phyloP scores from a whole-genome alignment of 2,888 invertebrate species.

The Dryobota labecula region DNA sequence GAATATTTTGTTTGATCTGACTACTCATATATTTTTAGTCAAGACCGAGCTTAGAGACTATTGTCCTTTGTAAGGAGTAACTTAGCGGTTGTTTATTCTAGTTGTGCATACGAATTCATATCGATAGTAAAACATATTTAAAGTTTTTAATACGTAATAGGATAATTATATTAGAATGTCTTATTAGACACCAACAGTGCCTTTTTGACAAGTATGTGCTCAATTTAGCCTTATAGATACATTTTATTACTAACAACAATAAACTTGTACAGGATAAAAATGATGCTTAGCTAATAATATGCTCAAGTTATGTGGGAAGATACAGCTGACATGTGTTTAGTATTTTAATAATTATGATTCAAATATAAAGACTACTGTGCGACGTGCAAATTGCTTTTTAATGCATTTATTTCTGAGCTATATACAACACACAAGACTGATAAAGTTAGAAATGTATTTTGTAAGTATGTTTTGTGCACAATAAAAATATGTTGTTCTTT shows the following conservation, averaged over 20 bases:
- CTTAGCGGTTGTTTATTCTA: slow-evolving; percentile 47
- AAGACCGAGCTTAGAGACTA: slow-evolving; percentile 35
- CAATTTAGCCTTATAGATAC: slow-evolving; percentile 43
- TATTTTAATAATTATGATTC: slow-evolving; percentile 66
- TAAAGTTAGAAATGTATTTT: slow-evolving; percentile 86
- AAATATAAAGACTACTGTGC: slow-evolving; percentile 67
- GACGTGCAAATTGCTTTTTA: slow-evolving; percentile 82
- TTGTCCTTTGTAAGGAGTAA: slow-evolving; percentile 49
- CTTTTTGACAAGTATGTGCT: slow-evolving; percentile 55
- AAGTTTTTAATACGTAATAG: slow-evolving; percentile 34
- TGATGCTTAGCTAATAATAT: slow-evolving; percentile 57
- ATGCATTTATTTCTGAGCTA: slow-evolving; percentile 88
- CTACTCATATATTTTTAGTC: slow-evolving; percentile 31
- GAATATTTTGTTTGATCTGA: slow-evolving; percentile 44
- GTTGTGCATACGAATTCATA: slow-evolving; percentile 50
- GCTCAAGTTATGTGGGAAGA: slow-evolving; percentile 81
- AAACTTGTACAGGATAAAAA: slow-evolving; percentile 1
- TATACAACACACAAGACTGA: slow-evolving; percentile 91
- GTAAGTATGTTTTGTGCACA: slow-evolving; percentile 89
- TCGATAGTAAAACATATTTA: slow-evolving; percentile 16
- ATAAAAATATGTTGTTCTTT: slow-evolving; percentile 88
- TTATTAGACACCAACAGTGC: slow-evolving; percentile 34
- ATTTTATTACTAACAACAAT: slow-evolving; percentile 25
- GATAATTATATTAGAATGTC: slow-evolving; percentile 30
- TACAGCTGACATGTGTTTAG: slow-evolving; percentile 73